Evolutionary conservation across 2,113 vertebrate genomes (phyloP), one percentile per base, ranked within the genome.

Genomic region (Scytalopus superciliaris): DNA sequence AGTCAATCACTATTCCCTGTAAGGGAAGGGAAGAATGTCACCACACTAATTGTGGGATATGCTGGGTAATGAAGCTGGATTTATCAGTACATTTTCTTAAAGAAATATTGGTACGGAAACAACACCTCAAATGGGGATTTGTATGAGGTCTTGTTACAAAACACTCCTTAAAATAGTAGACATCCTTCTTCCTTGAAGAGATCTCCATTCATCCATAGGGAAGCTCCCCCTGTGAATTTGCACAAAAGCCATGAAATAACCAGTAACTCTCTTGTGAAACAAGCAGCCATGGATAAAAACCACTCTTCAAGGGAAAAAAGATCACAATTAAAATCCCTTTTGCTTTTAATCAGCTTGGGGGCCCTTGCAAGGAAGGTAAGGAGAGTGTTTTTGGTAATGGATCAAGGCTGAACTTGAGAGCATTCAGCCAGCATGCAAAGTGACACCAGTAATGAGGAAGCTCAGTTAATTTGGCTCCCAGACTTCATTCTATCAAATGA

Each of bases 381-480:
- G 76, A 27, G 79, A 82, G 49, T 56, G 31, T 64, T 90, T 87
- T 87, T 70, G 72, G 45, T 57, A 56, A 53, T 23, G 35, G 78
- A 87, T 90, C 83, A 64, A 76, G 62, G 64, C 77, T 90, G 90
- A 88, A 84, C 57, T 70, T n/a, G 60, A 37, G 91, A 95, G 49
- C 64, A n/a, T 92, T 91, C 84, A 93, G 85, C 40, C 80, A 84
- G 80, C 42, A 62, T 50, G 49, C 17, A 73, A 84, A 81, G 70
- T 81, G 86, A 89, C 90, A 90, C 37, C 69, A 73, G 90, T 78
- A 95, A 94, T 60, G 91, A 94, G 77, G 69, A 86, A 87, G 63
- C 89, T 79, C 91, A 84, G 88, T 78, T 95, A 90, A 94, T 95
- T 93, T 94, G 92, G 90, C 88, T 92, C 63, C 56, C 56, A 92